These are phyloP conservation scores for Dicycla oo DNA, from an alignment of 2,888 invertebrate genomes.

Conservation along the genomic window DNA sequence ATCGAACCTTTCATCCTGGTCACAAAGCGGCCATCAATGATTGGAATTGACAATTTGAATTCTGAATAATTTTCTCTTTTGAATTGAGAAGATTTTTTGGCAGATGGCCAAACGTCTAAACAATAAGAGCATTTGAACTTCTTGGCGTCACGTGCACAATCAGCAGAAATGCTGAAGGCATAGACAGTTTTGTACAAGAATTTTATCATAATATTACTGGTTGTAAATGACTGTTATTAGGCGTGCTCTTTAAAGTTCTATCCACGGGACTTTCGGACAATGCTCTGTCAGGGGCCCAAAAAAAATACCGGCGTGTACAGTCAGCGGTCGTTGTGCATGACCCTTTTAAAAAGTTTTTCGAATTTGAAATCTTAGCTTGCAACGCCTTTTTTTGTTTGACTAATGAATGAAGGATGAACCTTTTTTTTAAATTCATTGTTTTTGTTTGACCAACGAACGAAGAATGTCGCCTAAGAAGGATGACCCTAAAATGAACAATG, in stretches of 20 bases:
- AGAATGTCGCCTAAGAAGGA: too few relatives aligned
- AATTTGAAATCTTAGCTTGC: too few relatives aligned
- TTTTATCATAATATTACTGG: constrained; percentile 24
- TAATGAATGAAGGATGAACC: too few relatives aligned
- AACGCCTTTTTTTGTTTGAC: too few relatives aligned
- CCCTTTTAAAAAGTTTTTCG: too few relatives aligned
- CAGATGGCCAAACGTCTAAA: constrained; percentile 42
- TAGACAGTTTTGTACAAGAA: constrained; percentile 25
- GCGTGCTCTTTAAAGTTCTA: too few relatives aligned
- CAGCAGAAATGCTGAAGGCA: constrained; percentile 37
- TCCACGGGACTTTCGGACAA: not conserved
- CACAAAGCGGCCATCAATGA: constrained; percentile 44
- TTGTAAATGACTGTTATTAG: not conserved
- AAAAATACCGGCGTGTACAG: too few relatives aligned
- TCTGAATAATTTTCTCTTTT: constrained; percentile 50
- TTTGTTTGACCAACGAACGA: too few relatives aligned
- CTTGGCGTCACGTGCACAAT: constrained; percentile 44
- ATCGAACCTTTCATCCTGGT: constrained; percentile 10
- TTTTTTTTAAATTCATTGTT: too few relatives aligned
- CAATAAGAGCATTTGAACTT: constrained; percentile 30
- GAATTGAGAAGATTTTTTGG: constrained; percentile 52
- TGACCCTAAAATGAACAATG: too few relatives aligned
- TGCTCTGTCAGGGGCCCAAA: too few relatives aligned
- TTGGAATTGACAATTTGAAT: constrained; percentile 56
- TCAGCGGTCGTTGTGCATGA: too few relatives aligned